These are phyloP conservation scores for Philotrypesis tridentata DNA, from an alignment of 1,140 invertebrate genomes.

Conservation along the genomic window DNA sequence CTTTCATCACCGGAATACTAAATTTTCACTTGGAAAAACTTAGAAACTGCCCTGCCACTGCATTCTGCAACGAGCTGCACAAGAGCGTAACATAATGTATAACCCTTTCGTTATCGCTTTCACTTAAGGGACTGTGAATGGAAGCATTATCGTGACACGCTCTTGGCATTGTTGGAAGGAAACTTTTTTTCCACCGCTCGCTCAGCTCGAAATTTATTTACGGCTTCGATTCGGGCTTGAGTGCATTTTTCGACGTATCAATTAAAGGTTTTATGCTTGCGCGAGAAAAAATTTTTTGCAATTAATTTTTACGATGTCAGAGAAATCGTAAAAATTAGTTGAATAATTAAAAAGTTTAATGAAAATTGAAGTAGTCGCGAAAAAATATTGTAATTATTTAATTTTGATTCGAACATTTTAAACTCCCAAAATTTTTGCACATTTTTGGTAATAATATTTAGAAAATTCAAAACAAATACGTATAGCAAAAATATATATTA, in stretches of 20 bases:
- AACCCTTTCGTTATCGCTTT: neutral
- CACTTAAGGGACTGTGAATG: neutral
- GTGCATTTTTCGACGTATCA: too few relatives aligned
- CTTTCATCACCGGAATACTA: neutral
- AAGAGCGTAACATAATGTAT: neutral
- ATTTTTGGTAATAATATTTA: too few relatives aligned
- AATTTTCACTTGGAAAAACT: neutral
- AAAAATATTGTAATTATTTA: too few relatives aligned
- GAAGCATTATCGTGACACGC: neutral
- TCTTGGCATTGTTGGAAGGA: neutral
- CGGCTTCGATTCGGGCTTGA: neutral
- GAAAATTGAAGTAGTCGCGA: too few relatives aligned
- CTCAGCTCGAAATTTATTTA: neutral
- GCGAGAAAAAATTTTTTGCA: too few relatives aligned
- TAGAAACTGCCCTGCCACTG: neutral
- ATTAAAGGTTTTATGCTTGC: too few relatives aligned
- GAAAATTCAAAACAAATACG: too few relatives aligned
- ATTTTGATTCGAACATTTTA: too few relatives aligned
- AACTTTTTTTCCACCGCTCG: neutral
- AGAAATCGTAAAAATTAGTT: too few relatives aligned
- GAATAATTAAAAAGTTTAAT: too few relatives aligned
- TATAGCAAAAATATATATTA: neutral
- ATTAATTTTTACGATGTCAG: too few relatives aligned
- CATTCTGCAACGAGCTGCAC: neutral
- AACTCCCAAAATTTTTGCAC: too few relatives aligned